Base-by-base conservation (phyloP, 2,888 invertebrate species). In the Autographa gamma region DNA sequence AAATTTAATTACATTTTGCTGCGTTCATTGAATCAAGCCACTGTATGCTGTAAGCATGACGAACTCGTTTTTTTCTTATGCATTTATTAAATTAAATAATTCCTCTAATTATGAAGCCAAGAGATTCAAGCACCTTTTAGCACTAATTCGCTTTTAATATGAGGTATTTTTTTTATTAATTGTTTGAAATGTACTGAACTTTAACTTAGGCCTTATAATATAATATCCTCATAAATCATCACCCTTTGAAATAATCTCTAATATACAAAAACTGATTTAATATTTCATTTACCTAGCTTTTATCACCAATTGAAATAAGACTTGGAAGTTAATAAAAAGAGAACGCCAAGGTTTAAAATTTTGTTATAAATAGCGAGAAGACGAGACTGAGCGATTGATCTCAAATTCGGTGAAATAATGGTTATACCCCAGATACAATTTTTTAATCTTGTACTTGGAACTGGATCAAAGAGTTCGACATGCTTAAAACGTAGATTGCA, bases 61-160 rank as follows among this genome's bases (percentile, higher is more conserved):
- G 54, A 56, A 56, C 13, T 54, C 25, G 11, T 11, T 25, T 19
- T 56, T 5, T 19, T 13, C 25, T 4, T 11, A 25, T 19, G 54
- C 54, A 56, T 56, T 56, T 56, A 56, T 56, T 56, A 56, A 56
- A 56, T 2, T 25, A 25, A 25, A 19, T 56, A 56, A 56, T 56
- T 9, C 14, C 19, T 14, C n/a, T 4, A 56, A 56, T 56, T n/a
- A 9, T 18, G 19, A n/a, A 54, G 18, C 54, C 52, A 52, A 52
- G n/a, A 43, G 14, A 43, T 43, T 43, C 18, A 52, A 52, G 7
- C 34, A 8, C 11, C 38, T 25, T 25, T 25, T 8, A 38, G 38
- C 38, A 38, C 11, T 38, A 38, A 38, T 9, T 11, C 54, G 11
- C 19, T 25, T 56, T 25, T 25, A 25, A 25, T 25, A 19, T 13